Evolutionary conservation across 2,113 vertebrate genomes (phyloP).

Genomic region (Hyaena hyaena): DNA sequence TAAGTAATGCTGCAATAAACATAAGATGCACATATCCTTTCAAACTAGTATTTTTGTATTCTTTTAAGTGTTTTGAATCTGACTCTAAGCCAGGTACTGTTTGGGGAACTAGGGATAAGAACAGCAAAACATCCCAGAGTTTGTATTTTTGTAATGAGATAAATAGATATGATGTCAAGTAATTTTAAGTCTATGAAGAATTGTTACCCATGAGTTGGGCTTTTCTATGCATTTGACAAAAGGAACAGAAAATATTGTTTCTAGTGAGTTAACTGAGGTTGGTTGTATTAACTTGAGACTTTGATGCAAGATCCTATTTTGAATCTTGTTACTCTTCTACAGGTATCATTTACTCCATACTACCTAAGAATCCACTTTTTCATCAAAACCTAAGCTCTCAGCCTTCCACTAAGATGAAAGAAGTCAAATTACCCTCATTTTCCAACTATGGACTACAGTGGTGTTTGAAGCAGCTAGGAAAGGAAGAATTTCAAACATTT

Average conservation of each 20-base stretch:
- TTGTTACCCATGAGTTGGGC: not conserved
- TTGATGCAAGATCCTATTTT: not conserved
- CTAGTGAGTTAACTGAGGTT: not conserved
- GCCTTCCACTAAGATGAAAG: not conserved
- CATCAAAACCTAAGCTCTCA: too few relatives aligned
- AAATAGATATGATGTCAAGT: not conserved
- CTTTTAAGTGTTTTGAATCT: not conserved
- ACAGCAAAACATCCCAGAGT: not conserved
- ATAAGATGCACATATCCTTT: not conserved
- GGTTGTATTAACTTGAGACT: not conserved
- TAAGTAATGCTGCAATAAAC: not conserved
- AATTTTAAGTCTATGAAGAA: not conserved
- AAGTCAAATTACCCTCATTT: not conserved
- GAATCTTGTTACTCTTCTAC: not conserved
- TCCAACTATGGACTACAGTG: not conserved
- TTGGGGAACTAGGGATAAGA: not conserved
- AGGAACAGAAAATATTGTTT: not conserved
- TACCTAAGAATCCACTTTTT: not conserved
- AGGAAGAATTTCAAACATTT: conserved; percentile 26
- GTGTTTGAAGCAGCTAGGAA: conserved; percentile 12
- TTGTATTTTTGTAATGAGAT: not conserved
- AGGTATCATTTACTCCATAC: not conserved
- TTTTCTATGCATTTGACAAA: not conserved
- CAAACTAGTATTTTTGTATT: not conserved
- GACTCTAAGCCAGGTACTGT: not conserved